Base-by-base conservation (phyloP, 2,888 invertebrate genomes). In the Eudemis profundana region DNA sequence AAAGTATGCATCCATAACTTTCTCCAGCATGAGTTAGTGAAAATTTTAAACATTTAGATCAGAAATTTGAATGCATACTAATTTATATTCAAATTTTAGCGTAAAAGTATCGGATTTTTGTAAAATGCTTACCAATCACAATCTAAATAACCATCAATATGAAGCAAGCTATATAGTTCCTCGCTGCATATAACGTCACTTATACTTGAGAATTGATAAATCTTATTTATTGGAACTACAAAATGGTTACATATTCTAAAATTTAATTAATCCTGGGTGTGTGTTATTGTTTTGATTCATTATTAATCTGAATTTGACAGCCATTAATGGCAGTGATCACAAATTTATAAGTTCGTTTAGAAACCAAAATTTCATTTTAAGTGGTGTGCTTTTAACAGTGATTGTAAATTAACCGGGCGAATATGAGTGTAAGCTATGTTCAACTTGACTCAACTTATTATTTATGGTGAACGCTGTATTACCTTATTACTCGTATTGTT, bases 201-300 rank as follows among this genome's bases (percentile, higher is more conserved):
- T 29, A 17, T 17, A 44, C 19, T 56, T 10, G n/a, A 29, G 19
- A 8, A 19, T 14, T 14, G 19, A 14, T 38, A 4, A 17, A 27
- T 17, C 7, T 40, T n/a, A 44, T 56, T 56, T 17, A 15, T 12
- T 42, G 27, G 15, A 15, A 12, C 19, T 2, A 15, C 23, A 40
- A 15, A 17, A 27, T 1, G 12, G 27, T 40, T 15, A 38, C n/a
- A n/a, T n/a, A n/a, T n/a, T n/a, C 23, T 23, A 15, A 5, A 12
- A 27, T 14, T n/a, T n/a, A 56, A 19, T 51, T 36, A 44, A 8
- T 12, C 15, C 7, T 19, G 8, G 15, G 42, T 44, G 29, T 36
- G n/a, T 56, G 56, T 56, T 56, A 19, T 56, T 56, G 56, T 56
- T 56, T 56, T 56, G 56, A 56, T 56, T 56, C 42, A 17, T 29